Evolutionary conservation across 2,888 invertebrate genomes (phyloP).

Genomic region (Melanargia galathea): DNA sequence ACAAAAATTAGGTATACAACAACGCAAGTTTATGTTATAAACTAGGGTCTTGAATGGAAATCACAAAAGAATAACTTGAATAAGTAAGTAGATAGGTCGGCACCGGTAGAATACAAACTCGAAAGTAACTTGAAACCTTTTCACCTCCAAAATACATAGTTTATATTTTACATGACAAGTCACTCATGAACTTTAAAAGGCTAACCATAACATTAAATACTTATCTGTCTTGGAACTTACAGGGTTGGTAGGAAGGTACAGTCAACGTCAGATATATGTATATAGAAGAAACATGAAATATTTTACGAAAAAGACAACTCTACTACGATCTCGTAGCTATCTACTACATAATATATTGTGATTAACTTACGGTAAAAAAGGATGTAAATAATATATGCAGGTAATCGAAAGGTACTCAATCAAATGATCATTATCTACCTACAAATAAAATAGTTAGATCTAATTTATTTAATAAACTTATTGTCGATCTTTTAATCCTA

Average conservation of each 20-base stretch:
- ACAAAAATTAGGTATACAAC: constrained; percentile 42
- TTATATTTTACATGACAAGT: constrained; percentile 63
- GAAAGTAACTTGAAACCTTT: constrained; percentile 26
- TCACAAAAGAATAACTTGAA: constrained; percentile 20
- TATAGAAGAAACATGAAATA: neutral
- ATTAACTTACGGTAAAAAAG: too few species aligned
- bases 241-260: constrained; percentile 16
- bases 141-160: constrained; percentile 23
- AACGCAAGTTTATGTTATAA: constrained; percentile 48
- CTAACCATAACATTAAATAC: constrained; percentile 56
- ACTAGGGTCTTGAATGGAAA: constrained; percentile 8
- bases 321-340: too few species aligned
- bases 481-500: too few species aligned
- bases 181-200: constrained; percentile 57
- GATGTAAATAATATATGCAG: too few species aligned
- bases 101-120: constrained; percentile 14
- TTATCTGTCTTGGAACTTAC: constrained; percentile 33
- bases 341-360: too few species aligned
- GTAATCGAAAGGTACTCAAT: too few species aligned
- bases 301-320: neutral
- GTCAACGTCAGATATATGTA: neutral
- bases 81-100: constrained; percentile 22
- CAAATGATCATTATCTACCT: too few species aligned
- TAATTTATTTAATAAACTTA: too few species aligned
- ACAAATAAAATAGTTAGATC: too few species aligned